Percentiles rank a stretch among this genome's conserved stretches.
These are phyloP conservation scores for Hirundo rustica DNA, from an alignment of 2,797 vertebrate species.

Conservation along the genomic window DNA sequence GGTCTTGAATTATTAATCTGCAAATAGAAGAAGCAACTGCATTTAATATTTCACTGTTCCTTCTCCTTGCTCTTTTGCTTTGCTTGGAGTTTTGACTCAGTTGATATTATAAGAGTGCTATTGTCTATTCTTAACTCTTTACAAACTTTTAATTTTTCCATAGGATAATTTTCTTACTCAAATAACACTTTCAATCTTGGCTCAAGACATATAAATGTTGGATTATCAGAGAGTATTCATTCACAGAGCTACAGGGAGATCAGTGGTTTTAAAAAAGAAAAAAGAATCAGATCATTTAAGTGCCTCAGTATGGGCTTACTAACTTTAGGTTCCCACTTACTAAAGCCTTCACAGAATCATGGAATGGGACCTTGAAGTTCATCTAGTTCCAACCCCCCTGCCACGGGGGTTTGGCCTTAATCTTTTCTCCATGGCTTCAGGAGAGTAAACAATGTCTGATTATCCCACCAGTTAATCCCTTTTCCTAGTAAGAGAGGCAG, in stretches of 20 bases:
- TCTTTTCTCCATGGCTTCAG: slow-evolving; percentile 22
- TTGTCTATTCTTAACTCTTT: slow-evolving; percentile 26
- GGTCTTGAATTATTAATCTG: slow-evolving; percentile 70
- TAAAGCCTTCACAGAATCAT: not conserved
- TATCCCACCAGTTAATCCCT: slow-evolving; percentile 51
- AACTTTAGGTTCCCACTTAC: slow-evolving; percentile 2
- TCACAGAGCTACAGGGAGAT: not conserved
- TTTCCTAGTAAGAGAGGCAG: slow-evolving; percentile 11
- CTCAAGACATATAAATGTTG: not conserved
- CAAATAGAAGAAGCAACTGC: slow-evolving; percentile 61
- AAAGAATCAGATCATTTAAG: not conserved
- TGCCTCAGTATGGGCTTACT: not conserved
- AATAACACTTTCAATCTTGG: not conserved
- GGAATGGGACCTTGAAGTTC: not conserved
- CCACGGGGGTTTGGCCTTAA: slow-evolving; percentile 27
- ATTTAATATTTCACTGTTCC: slow-evolving; percentile 59
- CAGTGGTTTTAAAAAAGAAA: not conserved
- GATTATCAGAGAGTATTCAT: not conserved
- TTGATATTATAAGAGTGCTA: not conserved
- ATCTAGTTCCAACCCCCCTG: not conserved
- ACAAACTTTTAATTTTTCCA: slow-evolving; percentile 26
- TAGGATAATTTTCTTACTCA: slow-evolving; percentile 12
- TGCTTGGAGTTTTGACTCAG: slow-evolving; percentile 27
- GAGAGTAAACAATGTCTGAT: slow-evolving; percentile 58
- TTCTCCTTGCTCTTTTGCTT: slow-evolving; percentile 48